Percentiles rank a stretch among this genome's conserved stretches.
These are phyloP conservation scores for Urosaurus nigricauda DNA, from an alignment of 2,797 vertebrate genomes.

Conservation along the genomic window DNA sequence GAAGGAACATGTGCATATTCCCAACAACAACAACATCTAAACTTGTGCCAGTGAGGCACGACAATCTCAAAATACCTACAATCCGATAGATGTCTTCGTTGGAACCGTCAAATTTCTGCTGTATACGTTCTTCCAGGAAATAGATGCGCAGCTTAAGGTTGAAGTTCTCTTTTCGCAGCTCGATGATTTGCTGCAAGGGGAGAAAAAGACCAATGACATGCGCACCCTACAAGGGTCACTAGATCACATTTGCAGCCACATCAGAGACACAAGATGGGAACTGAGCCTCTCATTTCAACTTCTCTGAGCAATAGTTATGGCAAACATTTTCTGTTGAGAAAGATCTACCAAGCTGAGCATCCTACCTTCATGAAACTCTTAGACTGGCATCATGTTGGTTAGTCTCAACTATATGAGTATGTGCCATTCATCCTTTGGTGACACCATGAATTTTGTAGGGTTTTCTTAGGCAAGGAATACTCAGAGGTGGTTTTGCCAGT, in stretches of 20 bases:
- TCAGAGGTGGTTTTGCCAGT: too few species aligned
- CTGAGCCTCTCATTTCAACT: neutral
- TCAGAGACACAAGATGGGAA: too few species aligned
- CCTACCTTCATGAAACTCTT: too few species aligned
- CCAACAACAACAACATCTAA: too few species aligned
- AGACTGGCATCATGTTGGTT: too few species aligned
- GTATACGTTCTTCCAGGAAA: slow-evolving; percentile 95
- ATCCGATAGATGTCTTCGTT: slow-evolving; percentile 93
- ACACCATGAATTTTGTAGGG: too few species aligned
- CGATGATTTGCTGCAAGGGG: slow-evolving; percentile 92
- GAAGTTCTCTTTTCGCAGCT: slow-evolving; percentile 98
- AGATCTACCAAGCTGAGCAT: neutral
- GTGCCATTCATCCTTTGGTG: too few species aligned
- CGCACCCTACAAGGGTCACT: too few species aligned
- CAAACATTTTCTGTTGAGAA: neutral
- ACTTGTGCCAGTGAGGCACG: neutral
- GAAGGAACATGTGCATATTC: rapidly evolving
- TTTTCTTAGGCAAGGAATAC: too few species aligned
- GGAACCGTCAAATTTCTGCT: slow-evolving; percentile 93
- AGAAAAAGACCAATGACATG: neutral
- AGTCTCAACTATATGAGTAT: too few species aligned
- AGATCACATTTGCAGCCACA: rapidly evolving
- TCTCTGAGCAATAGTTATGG: neutral
- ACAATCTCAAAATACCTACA: slow-evolving; percentile 73
- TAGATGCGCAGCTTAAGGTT: slow-evolving; percentile 98